Evolutionary conservation across 2,113 vertebrate species (phyloP), one percentile per base, ranked within the genome.

Genomic region (Hydrochoerus hydrochaeris): DNA sequence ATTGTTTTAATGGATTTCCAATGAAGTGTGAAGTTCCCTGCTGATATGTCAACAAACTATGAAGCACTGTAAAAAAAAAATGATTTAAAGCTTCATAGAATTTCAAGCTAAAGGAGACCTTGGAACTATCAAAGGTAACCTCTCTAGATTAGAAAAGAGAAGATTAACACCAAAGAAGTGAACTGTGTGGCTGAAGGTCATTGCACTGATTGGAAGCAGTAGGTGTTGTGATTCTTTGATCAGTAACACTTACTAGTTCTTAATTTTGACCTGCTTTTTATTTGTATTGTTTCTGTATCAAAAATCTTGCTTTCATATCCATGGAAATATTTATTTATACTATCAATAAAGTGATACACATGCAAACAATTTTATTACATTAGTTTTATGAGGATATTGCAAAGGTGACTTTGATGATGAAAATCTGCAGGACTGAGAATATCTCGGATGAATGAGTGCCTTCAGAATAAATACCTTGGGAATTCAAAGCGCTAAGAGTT

Each of bases 1-100:
- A 98, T 98, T 98, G 97, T 97, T 97, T 97, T 98, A 98, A 98
- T 98, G 95, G 97, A 96, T 97, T 98, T 97, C 83, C 97, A 98
- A 97, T 98, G 97, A 98, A 97, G 97, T 97, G 96, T 98, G 97
- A 98, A 98, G 96, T 98, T 97, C 93, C 97, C 96, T 98, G 96
- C 96, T 98, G 97, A 98, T 94, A 96, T 93, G 96, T 98, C 97
- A 98, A 98, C 97, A 98, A 97, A 98, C 96, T 97, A 97, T 97
- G 94, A 98, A 95, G 85, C 83, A 97, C 92, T 97, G 65, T 96
- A 90, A 88, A 95, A 95, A 95, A 81, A 93, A 95, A 97, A 95
- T 1, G 12, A 85, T 69, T 35, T 60, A 96, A 95, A 96, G 73
- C 75, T 89, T 97, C 91, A 87, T 75, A 96, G 85, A 87, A 94